Conservation (phyloP, 2,113 vertebrate species). For the Saccopteryx leptura region DNA sequence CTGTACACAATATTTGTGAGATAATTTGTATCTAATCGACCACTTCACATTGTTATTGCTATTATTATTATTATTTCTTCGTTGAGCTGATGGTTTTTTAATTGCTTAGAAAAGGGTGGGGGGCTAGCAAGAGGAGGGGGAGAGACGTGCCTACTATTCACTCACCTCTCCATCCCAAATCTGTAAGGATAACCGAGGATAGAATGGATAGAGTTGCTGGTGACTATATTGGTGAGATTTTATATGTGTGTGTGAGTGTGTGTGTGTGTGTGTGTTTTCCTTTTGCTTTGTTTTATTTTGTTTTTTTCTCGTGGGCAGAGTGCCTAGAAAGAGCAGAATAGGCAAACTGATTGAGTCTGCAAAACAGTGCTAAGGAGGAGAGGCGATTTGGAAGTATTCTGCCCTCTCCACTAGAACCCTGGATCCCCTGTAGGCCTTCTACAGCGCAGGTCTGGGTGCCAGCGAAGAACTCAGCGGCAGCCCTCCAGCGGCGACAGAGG, state of each 20-base stretch:
- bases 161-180: background rate
- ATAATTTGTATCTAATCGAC: conserved; percentile 87
- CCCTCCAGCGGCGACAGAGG: background rate
- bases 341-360: conserved; percentile 31
- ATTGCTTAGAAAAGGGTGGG: conserved; percentile 64
- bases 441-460: background rate
- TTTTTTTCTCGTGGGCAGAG: background rate
- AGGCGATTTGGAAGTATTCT: conserved; percentile 36
- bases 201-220: conserved; percentile 51
- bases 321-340: conserved; percentile 57
- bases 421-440: conserved; percentile 2
- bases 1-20: conserved; percentile 91
- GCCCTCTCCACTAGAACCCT: background rate
- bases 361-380: conserved; percentile 56
- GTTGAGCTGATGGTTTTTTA: conserved; percentile 72
- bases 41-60: conserved; percentile 75
- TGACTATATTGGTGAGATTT: background rate
- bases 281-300: background rate
- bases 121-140: conserved; percentile 53
- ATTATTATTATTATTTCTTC: conserved; percentile 73
- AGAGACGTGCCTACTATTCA: conserved; percentile 52
- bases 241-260: background rate
- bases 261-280: background rate
- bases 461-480: background rate
- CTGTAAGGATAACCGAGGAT: conserved; percentile 53